Evolutionary conservation across 2,888 invertebrate species (phyloP), one percentile per base, ranked within the genome.

Genomic region (Scaptomyza caliginosa): DNA sequence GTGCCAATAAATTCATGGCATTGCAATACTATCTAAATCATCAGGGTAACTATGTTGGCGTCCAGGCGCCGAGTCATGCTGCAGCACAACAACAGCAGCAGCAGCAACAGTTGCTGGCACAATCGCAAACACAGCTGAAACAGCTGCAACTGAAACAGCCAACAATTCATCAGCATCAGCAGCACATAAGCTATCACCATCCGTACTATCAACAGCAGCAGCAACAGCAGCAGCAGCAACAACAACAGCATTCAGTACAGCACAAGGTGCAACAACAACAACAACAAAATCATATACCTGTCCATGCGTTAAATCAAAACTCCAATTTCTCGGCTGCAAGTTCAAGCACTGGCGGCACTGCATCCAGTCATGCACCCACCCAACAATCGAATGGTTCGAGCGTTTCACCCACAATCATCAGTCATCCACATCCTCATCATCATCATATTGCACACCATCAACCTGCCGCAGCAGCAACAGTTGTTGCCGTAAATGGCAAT

Each of bases 261-360:
- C 68, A 67, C 23, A 54, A 68, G 19, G 54, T 57, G 26, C 72
- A 64, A 8, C 52, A 67, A 10, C 64, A 64, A 23, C 65, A 67
- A 19, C 59, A 65, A 39, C 82, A 81, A 42, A 67, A 56, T 39
- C 83, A 83, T 58, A 57, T 89, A 62, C 87, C 89, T n/a, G 86
- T 89, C 49, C 89, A 89, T 52, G 89, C 89, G 21, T 66, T 89
- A 5, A 89, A 89, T 62, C 89, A 89, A 60, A 89, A 89, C 49
- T 89, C 89, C 2, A 89, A 89, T 55, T 90, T 89, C 64, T 89
- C 89, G 50, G 89, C 89, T 28, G 89, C 90, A 49, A 89, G 89
- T 39, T 89, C 87, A 21, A 89, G 89, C 49, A 89, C 89, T n/a
- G 89, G 90, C 28, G 89, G 89, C 58, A 89, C 89, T 51, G 86